Evolutionary conservation across 2,888 invertebrate species (phyloP), one percentile per base, ranked within the genome.

Genomic region (Brassicogethes aeneus): DNA sequence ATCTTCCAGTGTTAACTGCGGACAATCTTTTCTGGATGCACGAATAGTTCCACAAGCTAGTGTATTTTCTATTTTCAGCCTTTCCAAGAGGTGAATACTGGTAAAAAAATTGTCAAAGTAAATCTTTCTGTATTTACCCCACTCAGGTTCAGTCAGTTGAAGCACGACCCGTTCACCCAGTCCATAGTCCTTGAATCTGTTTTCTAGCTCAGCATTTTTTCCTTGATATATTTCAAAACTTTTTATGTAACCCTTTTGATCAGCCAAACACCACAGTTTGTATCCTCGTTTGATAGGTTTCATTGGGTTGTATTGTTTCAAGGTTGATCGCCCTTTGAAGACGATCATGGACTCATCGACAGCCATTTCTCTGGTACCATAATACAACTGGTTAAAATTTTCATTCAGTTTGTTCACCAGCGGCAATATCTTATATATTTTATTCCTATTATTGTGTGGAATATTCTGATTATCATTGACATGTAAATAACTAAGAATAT

Each of bases 151-250:
- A 13, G 42, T 51, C 5, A 54, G 33, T 16, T 34, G 17, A 13
- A 56, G 35, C 15, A 55, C 50, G 13, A 55, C 45, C 33, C 51
- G 39, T 43, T 53, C 51, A 10, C 50, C 55, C 16, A 51, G 42
- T 14, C 48, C 47, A 42, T 37, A 55, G 8, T 45, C 44, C 30
- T 39, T 37, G 38, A 43, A 51, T 37, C 49, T 48, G 14, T 37
- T 15, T 39, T 53, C 36, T 10, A 44, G 17, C 36, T 36, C 16
- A 16, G 40, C 44, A 39, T 52, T 38, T 45, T 51, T 48, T 35
- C 53, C 56, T 42, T 53, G 46, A 39, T 54, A 55, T 10, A 49
- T 43, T 33, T 48, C 47, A 42, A 55, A 55, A 34, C 35, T 44
- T 12, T 34, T 16, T 2, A 51, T 40, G 37, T 46, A 54, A 2